Conservation (phyloP, 2,113 vertebrate species). For the Lota lota region DNA sequence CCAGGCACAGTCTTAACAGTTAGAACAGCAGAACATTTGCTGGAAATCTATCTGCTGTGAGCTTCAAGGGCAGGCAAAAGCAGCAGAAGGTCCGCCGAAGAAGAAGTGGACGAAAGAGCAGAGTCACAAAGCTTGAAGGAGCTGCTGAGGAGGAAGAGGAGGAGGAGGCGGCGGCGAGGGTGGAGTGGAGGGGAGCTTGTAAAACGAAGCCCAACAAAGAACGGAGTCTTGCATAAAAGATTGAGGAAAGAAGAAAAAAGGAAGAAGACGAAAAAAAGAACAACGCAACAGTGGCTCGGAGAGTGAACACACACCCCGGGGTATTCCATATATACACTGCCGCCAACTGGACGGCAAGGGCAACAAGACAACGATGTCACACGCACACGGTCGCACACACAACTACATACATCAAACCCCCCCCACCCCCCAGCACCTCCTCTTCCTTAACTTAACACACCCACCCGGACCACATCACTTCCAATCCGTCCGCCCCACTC, state of each 20-base stretch:
- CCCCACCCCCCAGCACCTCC: conserved; percentile 22
- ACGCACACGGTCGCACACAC: too few species aligned
- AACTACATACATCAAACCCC: conserved; percentile 9
- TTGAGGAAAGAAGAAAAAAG: too few species aligned
- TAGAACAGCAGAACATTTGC: conserved; percentile 27
- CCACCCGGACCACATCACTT: too few species aligned
- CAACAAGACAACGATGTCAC: too few species aligned
- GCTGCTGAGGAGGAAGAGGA: conserved; percentile 5
- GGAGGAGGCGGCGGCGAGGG: not conserved
- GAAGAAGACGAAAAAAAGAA: too few species aligned
- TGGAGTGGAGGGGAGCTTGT: not conserved
- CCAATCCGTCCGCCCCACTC: too few species aligned
- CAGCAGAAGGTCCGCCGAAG: not conserved
- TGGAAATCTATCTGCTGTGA: conserved; percentile 21
- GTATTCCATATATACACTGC: too few species aligned
- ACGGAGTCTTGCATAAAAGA: conserved; percentile 22
- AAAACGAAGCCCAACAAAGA: conserved; percentile 41
- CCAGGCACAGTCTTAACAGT: conserved; percentile 4
- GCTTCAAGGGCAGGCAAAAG: conserved; percentile 7
- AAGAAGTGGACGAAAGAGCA: conserved; percentile 41
- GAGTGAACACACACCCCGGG: too few species aligned
- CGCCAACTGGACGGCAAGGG: too few species aligned
- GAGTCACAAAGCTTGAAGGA: conserved; percentile 32
- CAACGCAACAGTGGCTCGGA: too few species aligned
- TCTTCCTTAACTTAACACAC: too few species aligned